These are phyloP conservation scores for Microctonus hyperodae DNA, from an alignment of 2,888 invertebrate genomes.

Conservation along the genomic window DNA sequence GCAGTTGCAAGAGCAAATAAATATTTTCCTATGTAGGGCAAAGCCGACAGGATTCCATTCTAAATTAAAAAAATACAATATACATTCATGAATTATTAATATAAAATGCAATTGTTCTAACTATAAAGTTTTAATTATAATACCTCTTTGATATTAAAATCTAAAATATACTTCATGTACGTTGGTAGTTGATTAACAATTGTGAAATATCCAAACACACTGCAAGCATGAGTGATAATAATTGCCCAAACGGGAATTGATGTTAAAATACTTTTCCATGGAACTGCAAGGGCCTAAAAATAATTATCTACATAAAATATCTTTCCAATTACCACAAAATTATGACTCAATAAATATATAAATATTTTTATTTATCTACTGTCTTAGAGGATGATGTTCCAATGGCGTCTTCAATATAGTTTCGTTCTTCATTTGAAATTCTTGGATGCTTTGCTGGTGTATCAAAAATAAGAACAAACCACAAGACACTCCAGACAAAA, in stretches of 20 bases:
- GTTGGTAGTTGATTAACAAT: conserved; percentile 88
- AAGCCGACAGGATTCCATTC: conserved; percentile 84
- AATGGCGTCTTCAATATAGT: conserved; percentile 76
- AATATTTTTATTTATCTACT: conserved; percentile 37
- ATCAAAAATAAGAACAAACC: conserved; percentile 83
- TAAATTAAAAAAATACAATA: conserved; percentile 54
- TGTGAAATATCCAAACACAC: conserved; percentile 88
- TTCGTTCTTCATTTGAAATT: conserved; percentile 76
- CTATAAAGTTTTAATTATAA: conserved; percentile 46
- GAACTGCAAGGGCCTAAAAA: conserved; percentile 68
- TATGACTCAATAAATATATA: background rate
- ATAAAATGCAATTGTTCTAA: background rate
- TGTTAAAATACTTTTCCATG: conserved; percentile 75
- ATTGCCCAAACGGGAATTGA: conserved; percentile 87
- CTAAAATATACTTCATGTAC: conserved; percentile 82
- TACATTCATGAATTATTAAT: background rate
- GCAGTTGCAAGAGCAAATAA: conserved; percentile 79
- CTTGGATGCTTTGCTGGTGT: conserved; percentile 84
- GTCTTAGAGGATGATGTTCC: conserved; percentile 69
- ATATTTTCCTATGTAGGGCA: conserved; percentile 88
- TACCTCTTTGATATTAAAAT: conserved; percentile 80
- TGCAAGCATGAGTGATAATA: conserved; percentile 81
- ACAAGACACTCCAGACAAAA: conserved; percentile 80
- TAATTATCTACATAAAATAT: conserved; percentile 5
- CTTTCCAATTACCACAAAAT: background rate